Base-by-base conservation (phyloP, 2,113 vertebrate genomes). In the Mirza zaza region DNA sequence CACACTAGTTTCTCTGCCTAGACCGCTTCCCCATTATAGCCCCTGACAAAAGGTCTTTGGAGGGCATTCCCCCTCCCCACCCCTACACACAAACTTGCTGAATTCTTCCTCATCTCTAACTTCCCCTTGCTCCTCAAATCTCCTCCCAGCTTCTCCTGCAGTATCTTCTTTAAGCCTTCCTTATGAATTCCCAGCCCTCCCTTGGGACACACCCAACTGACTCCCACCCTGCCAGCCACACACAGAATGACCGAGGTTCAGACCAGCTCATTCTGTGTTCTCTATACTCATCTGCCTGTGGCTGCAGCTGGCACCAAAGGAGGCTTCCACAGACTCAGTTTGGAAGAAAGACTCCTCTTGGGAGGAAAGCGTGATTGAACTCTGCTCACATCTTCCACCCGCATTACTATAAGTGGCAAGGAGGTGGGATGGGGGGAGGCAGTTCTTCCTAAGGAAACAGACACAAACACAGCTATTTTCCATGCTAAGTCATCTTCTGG, bases 351-450 rank as follows among this genome's bases (percentile, higher is more conserved):
- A 21, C 23, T 15, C 45, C 42, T 75, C 27, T 27, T 48, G 59
- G 18, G 32, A 17, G 6, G 32, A 13, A 77, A 50, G 27, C 59
- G 4, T 8, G 14, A 81, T 8, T 29, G 27, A 81, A 27, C 18
- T 23, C 2, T 8, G 3, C 21, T 89, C 39, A 65, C 3, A 14
- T 71, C 42, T 79, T 8, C 61, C 21, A 67, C 50, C 87, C 71
- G 52, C 12, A 6, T 55, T 14, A 8, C 17, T 32, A 23, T 5
- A 79, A n/a, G 48, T 5, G 50, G 50, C 15, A 8, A 76, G 8
- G 14, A 3, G 27, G 42, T 18, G 15, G 15, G 5, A 6, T 39
- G 34, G 1, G 8, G 25, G 27, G 2, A 11, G 13, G 12, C 2
- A 10, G 25, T 23, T 82, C 10, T 29, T 27, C 63, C 20, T 75